Conservation (phyloP, 2,113 vertebrate species). For the Rhagologus leucostigma region DNA sequence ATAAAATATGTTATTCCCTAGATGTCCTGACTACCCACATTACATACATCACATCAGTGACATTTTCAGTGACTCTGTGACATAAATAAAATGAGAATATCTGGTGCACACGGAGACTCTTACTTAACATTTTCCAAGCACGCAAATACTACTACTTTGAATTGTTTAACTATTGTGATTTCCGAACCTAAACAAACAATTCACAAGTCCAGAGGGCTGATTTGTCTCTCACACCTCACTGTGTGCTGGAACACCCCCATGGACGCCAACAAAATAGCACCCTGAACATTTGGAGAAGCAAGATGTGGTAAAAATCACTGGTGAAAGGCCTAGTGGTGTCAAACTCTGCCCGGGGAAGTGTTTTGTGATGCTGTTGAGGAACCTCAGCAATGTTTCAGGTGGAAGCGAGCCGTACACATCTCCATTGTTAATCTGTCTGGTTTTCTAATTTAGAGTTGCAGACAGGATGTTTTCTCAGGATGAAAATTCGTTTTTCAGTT, state of each 20-base stretch:
- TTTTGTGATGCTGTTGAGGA: background rate
- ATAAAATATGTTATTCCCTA: background rate
- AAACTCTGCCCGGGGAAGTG: background rate
- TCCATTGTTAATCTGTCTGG: background rate
- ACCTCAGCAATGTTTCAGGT: background rate
- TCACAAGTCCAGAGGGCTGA: background rate
- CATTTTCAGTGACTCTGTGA: background rate
- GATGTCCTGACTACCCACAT: background rate
- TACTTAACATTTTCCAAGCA: background rate
- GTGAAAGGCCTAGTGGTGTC: background rate
- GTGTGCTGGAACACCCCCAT: rapidly evolving
- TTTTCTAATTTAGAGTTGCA: background rate
- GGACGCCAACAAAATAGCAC: background rate
- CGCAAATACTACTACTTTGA: background rate
- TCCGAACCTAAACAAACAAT: background rate
- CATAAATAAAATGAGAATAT: background rate
- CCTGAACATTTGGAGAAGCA: background rate
- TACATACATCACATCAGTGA: background rate
- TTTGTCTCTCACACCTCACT: background rate
- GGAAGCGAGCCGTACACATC: rapidly evolving
- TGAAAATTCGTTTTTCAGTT: background rate
- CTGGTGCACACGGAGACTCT: background rate
- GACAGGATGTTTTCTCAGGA: background rate
- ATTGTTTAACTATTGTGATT: background rate
- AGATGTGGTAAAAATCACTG: background rate